phyloP scores from a whole-genome alignment of 2,888 invertebrate species.

The Troides helena region DNA sequence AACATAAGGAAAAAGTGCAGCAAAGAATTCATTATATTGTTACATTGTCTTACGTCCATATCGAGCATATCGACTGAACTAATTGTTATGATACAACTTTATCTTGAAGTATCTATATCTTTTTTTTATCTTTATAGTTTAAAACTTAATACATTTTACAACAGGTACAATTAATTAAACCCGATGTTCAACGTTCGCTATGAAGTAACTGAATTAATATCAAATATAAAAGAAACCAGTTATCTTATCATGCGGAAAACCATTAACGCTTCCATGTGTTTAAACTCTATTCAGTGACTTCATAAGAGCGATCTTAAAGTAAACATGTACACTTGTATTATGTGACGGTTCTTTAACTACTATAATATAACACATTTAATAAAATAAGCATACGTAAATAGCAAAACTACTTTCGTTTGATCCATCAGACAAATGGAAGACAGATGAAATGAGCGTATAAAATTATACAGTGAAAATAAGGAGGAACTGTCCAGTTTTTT shows the following conservation, averaged over 20 bases:
- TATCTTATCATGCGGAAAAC: conserved; percentile 17
- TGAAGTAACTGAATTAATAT: conserved; percentile 10
- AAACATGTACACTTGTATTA: neutral
- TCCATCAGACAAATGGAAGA: no score
- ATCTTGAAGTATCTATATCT: no score
- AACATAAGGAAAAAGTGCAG: neutral
- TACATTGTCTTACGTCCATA: neutral
- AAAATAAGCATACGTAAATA: no score
- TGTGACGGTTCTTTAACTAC: neutral
- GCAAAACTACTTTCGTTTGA: no score
- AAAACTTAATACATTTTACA: neutral
- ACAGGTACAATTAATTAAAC: neutral
- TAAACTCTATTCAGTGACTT: neutral
- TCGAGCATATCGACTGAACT: neutral
- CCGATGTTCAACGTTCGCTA: conserved; percentile 1
- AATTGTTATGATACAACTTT: neutral
- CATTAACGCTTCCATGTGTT: neutral
- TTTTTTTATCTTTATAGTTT: neutral
- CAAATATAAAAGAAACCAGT: conserved; percentile 1
- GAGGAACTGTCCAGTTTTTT: no score
- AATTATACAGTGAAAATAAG: no score
- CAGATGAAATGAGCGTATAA: no score
- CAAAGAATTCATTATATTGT: neutral
- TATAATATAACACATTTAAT: neutral
- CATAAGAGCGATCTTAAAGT: neutral